A percentile compares a stretch with the other conserved stretches of the same genome.
Evolutionary conservation across 2,113 vertebrate genomes (phyloP).

Genomic region (Limanda limanda): DNA sequence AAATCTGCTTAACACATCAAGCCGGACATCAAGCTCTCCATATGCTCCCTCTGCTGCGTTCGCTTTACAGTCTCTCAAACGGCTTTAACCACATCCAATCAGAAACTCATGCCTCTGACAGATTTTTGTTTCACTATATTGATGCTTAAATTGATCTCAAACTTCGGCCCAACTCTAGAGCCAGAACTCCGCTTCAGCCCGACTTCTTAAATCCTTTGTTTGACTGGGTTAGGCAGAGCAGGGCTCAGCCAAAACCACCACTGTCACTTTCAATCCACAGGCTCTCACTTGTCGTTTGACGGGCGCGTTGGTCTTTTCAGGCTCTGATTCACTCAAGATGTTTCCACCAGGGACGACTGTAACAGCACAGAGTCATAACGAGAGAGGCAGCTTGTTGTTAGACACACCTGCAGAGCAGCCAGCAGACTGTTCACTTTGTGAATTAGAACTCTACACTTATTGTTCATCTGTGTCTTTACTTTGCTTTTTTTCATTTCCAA

Average conservation of each 20-base stretch:
- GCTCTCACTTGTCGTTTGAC: slow-evolving; percentile 50
- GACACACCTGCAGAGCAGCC: slow-evolving; percentile 55
- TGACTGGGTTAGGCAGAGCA: slow-evolving; percentile 47
- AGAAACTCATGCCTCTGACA: slow-evolving; percentile 30
- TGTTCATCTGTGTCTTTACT: slow-evolving; percentile 1
- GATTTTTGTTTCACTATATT: slow-evolving; percentile 35
- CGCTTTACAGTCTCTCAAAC: background rate
- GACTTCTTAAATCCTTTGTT: slow-evolving; percentile 46
- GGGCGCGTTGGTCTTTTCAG: slow-evolving; percentile 32
- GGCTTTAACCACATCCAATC: slow-evolving; percentile 25
- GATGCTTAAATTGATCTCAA: slow-evolving; percentile 52
- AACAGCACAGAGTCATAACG: slow-evolving; percentile 33
- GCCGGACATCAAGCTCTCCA: slow-evolving; percentile 2
- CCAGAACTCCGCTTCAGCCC: slow-evolving; percentile 24
- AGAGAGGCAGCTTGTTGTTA: slow-evolving; percentile 41
- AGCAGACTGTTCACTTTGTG: slow-evolving; percentile 19
- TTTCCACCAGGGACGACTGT: slow-evolving; percentile 46
- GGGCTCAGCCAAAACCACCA: slow-evolving; percentile 60
- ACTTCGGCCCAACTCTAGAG: slow-evolving; percentile 37
- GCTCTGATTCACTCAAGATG: slow-evolving; percentile 69
- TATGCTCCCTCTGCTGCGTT: background rate
- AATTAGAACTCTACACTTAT: slow-evolving; percentile 3
- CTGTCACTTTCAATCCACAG: slow-evolving; percentile 64
- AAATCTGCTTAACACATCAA: slow-evolving; percentile 29
- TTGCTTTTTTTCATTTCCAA: slow-evolving; percentile 8